Conservation (phyloP, 2,797 vertebrate species). For the Propithecus deckenii region DNA sequence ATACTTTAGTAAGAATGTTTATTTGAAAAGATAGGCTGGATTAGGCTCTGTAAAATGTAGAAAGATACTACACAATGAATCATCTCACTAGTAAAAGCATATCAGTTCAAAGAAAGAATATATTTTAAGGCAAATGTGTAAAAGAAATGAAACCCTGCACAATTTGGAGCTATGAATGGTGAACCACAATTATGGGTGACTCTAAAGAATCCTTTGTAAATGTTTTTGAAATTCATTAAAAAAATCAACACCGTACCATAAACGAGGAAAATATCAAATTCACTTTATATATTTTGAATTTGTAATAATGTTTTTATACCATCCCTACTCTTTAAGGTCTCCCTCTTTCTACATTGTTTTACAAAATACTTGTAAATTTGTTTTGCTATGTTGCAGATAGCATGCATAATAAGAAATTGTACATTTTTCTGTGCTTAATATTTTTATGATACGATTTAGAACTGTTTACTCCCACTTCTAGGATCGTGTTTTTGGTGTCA, state of each 20-base stretch:
- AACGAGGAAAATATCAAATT: background rate
- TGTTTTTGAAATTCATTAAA: background rate
- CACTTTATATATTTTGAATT: conserved; percentile 30
- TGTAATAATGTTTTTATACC: conserved; percentile 16
- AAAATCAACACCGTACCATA: background rate
- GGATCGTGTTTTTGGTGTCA: conserved; percentile 22
- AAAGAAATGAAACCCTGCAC: background rate
- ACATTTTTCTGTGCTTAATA: background rate
- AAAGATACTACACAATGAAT: background rate
- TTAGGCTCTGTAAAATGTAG: background rate
- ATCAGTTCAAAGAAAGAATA: background rate
- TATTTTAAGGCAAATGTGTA: conserved; percentile 27
- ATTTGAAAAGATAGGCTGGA: background rate
- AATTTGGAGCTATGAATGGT: background rate
- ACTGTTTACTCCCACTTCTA: background rate
- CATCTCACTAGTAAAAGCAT: background rate
- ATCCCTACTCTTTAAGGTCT: background rate
- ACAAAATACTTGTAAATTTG: background rate
- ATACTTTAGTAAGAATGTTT: background rate
- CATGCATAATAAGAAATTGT: background rate
- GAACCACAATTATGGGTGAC: background rate
- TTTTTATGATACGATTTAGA: conserved; percentile 15
- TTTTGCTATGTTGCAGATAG: background rate
- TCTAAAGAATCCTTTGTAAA: background rate
- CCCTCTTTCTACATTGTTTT: background rate